A percentile compares a stretch with the other conserved stretches of the same genome.
Conservation (phyloP, 2,797 vertebrate species). For the Ataeniobius toweri region DNA sequence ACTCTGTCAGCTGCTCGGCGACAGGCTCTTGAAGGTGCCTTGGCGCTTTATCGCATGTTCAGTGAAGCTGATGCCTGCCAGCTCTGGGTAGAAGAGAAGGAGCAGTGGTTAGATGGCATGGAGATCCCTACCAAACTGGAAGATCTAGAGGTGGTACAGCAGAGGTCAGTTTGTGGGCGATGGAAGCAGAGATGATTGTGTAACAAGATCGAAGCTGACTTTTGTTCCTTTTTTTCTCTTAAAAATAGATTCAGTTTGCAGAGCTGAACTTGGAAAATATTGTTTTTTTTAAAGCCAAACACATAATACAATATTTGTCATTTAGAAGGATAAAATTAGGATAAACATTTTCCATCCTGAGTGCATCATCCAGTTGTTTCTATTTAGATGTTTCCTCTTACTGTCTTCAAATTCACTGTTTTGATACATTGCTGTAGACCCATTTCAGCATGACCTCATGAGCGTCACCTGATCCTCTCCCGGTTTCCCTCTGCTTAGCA, state of each 20-base stretch:
- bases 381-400: neutral
- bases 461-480: too few relatives aligned
- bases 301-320: neutral
- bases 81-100: conserved; percentile 94
- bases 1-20: conserved; percentile 82
- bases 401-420: neutral
- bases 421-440: neutral
- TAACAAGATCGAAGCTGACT: neutral
- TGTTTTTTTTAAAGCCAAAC: neutral
- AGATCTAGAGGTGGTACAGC: conserved; percentile 95
- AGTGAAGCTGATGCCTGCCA: conserved; percentile 93
- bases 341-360: neutral
- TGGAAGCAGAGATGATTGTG: neutral
- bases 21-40: conserved; percentile 86
- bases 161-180: conserved; percentile 80
- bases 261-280: neutral
- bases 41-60: conserved; percentile 91
- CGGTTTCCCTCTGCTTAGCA: too few relatives aligned
- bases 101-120: conserved; percentile 92
- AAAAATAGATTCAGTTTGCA: neutral
- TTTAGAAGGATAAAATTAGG: neutral
- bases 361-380: neutral
- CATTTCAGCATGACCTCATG: neutral
- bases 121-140: conserved; percentile 90
- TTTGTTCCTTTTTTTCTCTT: neutral